Conservation (phyloP, 2,797 vertebrate species). For the Sebastolobus alascanus region DNA sequence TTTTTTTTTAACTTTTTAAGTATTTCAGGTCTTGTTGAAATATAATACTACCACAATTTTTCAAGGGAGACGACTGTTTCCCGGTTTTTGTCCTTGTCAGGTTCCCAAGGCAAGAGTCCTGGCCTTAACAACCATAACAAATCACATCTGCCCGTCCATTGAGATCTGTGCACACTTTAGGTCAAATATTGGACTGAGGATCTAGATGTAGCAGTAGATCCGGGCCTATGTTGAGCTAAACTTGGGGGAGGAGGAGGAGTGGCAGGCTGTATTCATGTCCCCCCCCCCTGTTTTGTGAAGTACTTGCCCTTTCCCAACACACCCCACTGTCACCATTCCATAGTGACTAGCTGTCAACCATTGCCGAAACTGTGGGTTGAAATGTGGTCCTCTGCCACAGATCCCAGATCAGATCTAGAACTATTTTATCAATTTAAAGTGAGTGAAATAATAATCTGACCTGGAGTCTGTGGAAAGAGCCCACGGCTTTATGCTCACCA, state of each 20-base stretch:
- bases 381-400: conserved; percentile 59
- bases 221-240: conserved; percentile 44
- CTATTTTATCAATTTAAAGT: not conserved
- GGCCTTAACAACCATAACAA: conserved; percentile 15
- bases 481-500: conserved; percentile 60
- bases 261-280: conserved; percentile 62
- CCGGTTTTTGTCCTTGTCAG: conserved; percentile 6
- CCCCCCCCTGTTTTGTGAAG: conserved; percentile 58
- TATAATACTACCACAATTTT: conserved; percentile 40
- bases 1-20: conserved; percentile 19
- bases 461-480: conserved; percentile 66
- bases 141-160: conserved; percentile 20
- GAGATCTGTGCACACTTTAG: conserved; percentile 59
- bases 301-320: conserved; percentile 59
- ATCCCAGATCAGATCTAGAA: conserved; percentile 59
- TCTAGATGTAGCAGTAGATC: conserved; percentile 55
- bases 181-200: conserved; percentile 41
- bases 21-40: conserved; percentile 42
- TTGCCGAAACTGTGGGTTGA: conserved; percentile 61
- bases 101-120: conserved; percentile 24
- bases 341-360: conserved; percentile 71
- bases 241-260: conserved; percentile 78
- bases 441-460: conserved; percentile 43
- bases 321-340: conserved; percentile 78
- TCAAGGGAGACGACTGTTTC: conserved; percentile 23